Percentiles rank a stretch among this genome's conserved stretches.
These are phyloP conservation scores for Danio rerio DNA, from an alignment of 2,113 vertebrate species.

Conservation along the genomic window DNA sequence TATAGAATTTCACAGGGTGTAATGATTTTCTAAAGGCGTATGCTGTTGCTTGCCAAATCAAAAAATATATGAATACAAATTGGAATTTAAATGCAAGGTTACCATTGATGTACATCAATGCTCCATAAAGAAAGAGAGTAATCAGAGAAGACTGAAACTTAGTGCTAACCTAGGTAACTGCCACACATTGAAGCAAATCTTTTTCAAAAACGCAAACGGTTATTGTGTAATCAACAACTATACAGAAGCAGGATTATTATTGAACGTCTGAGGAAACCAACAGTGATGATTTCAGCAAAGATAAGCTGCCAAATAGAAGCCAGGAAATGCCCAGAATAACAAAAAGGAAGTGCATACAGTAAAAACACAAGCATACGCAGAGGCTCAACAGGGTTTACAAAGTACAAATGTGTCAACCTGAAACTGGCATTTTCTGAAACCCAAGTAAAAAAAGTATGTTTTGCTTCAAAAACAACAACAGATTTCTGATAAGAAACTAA, in stretches of 20 bases:
- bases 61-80: neutral
- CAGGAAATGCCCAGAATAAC: slow-evolving; percentile 47
- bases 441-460: neutral
- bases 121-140: neutral
- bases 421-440: neutral
- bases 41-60: neutral
- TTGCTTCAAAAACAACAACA: neutral
- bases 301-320: slow-evolving; percentile 16
- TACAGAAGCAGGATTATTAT: slow-evolving; percentile 3
- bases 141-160: too few relatives aligned
- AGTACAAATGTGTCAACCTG: neutral
- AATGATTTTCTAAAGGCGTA: too few relatives aligned
- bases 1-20: too few relatives aligned
- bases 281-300: slow-evolving; percentile 26
- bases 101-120: neutral
- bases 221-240: slow-evolving; percentile 16
- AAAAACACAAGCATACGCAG: slow-evolving; percentile 40
- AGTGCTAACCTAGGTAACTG: neutral
- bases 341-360: slow-evolving; percentile 53
- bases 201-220: slow-evolving; percentile 3
- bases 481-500: neutral
- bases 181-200: neutral
- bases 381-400: slow-evolving; percentile 17
- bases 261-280: slow-evolving; percentile 12
- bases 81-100: neutral